Percentiles rank a stretch among this genome's conserved stretches.
Evolutionary conservation across 2,797 vertebrate genomes (phyloP).

Genomic region (Dipus sagitta): DNA sequence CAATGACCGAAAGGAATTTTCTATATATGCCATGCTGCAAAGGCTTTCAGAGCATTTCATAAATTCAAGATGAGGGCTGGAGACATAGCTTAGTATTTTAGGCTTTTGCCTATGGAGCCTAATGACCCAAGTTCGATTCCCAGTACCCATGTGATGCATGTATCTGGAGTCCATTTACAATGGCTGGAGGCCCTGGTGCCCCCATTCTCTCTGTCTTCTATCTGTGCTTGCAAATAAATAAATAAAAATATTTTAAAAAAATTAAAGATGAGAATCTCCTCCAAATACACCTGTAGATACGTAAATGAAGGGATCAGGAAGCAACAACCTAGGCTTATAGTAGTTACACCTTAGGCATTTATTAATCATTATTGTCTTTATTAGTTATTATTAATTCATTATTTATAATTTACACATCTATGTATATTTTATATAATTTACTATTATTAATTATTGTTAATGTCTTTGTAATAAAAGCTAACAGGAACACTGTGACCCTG

Average conservation of each 20-base stretch:
- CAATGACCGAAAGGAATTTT: neutral
- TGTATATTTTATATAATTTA: too few relatives aligned
- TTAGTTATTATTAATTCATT: too few relatives aligned
- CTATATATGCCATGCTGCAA: neutral
- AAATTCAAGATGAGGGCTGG: neutral
- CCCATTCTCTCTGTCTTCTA: too few relatives aligned
- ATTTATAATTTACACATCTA: too few relatives aligned
- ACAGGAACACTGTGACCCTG: neutral
- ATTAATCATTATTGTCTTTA: neutral
- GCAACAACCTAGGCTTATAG: neutral
- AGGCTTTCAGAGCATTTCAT: slow-evolving; percentile 43
- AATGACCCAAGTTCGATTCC: too few relatives aligned
- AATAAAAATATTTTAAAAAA: too few relatives aligned
- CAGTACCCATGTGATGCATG: too few relatives aligned
- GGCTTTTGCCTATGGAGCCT: too few relatives aligned
- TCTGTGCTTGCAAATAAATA: too few relatives aligned
- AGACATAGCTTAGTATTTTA: too few relatives aligned
- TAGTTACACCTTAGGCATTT: neutral
- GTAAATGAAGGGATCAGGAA: neutral
- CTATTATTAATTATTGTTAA: neutral
- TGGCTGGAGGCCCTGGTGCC: too few relatives aligned
- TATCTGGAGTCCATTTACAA: too few relatives aligned
- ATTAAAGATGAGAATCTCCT: neutral
- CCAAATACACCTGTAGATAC: neutral
- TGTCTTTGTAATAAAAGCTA: neutral